Conservation (phyloP, 23 tunicate genomes). For the Corella eumyota region DNA sequence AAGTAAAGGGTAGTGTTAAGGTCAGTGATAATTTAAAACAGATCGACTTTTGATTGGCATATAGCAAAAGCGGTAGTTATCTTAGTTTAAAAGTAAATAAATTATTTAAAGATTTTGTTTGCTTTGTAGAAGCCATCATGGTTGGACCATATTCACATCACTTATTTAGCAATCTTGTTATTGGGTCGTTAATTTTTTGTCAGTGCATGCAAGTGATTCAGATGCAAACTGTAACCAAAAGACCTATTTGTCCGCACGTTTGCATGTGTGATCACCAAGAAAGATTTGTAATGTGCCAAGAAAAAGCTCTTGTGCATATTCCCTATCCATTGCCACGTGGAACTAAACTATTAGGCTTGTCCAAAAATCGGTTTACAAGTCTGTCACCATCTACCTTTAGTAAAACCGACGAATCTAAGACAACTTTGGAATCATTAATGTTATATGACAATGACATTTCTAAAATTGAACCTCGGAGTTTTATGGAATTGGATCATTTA, state of each 20-base stretch:
- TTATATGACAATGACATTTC: slow-evolving; percentile 23
- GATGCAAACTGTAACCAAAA: too few relatives aligned
- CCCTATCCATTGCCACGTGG: slow-evolving; percentile 19
- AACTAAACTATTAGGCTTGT: slow-evolving; percentile 20
- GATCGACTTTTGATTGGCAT: too few relatives aligned
- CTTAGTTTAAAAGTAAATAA: too few relatives aligned
- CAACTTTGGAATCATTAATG: slow-evolving; percentile 17
- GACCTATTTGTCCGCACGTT: slow-evolving; percentile 13
- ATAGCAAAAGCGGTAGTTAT: too few relatives aligned
- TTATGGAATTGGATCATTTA: slow-evolving; percentile 4
- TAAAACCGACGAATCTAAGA: background rate
- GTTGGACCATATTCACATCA: too few relatives aligned
- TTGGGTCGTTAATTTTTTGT: too few relatives aligned
- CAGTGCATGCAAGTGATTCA: too few relatives aligned
- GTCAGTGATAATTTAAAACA: too few relatives aligned
- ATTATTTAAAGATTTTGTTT: too few relatives aligned
- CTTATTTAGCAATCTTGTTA: too few relatives aligned
- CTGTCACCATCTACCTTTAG: slow-evolving; percentile 7
- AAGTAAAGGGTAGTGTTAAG: too few relatives aligned
- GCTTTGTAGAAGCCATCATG: too few relatives aligned
- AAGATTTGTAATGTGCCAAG: slow-evolving; percentile 21
- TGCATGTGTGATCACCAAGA: slow-evolving; percentile 15
- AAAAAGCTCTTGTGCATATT: slow-evolving; percentile 10
- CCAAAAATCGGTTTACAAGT: slow-evolving; percentile 27
- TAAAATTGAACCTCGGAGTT: slow-evolving; percentile 9